These are phyloP conservation scores for Sisyra nigra DNA, from an alignment of 2,888 invertebrate species.

Conservation along the genomic window DNA sequence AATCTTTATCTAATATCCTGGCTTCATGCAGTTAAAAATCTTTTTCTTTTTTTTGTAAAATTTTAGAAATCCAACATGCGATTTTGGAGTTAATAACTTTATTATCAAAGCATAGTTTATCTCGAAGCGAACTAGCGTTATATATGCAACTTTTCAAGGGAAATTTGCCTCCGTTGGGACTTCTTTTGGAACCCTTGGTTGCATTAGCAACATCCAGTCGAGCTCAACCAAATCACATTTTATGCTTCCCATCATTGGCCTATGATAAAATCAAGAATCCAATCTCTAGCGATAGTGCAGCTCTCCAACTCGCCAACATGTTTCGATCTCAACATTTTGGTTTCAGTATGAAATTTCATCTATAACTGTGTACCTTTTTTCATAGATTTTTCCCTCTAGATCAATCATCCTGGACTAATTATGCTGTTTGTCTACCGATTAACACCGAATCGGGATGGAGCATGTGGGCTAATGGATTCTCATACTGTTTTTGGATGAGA, in stretches of 20 bases:
- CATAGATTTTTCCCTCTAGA: slow-evolving; percentile 1
- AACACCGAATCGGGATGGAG: slow-evolving; percentile 36
- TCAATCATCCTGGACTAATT: slow-evolving; percentile 16
- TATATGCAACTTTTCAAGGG: slow-evolving; percentile 42
- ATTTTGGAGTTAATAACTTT: slow-evolving; percentile 43
- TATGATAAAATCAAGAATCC: neutral
- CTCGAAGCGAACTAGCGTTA: slow-evolving; percentile 34
- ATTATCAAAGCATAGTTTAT: slow-evolving; percentile 35
- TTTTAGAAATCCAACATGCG: slow-evolving; percentile 45
- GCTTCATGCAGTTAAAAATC: too few species aligned
- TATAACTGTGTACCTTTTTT: neutral
- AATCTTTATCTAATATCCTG: too few species aligned
- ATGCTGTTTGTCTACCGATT: slow-evolving; percentile 9
- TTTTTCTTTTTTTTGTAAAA: too few species aligned
- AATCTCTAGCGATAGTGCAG: slow-evolving; percentile 7
- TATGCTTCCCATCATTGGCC: slow-evolving; percentile 31
- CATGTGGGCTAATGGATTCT: slow-evolving; percentile 45
- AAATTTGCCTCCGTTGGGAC: slow-evolving; percentile 33
- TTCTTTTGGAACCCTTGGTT: slow-evolving; percentile 35
- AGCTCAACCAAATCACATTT: slow-evolving; percentile 37
- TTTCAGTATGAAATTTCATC: slow-evolving; percentile 2
- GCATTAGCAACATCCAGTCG: slow-evolving; percentile 29
- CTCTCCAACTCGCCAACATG: slow-evolving; percentile 8
- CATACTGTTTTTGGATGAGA: slow-evolving; percentile 37
- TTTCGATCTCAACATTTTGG: slow-evolving; percentile 8